Conservation (phyloP, 2,888 invertebrate genomes). For the Drosophila dives region DNA sequence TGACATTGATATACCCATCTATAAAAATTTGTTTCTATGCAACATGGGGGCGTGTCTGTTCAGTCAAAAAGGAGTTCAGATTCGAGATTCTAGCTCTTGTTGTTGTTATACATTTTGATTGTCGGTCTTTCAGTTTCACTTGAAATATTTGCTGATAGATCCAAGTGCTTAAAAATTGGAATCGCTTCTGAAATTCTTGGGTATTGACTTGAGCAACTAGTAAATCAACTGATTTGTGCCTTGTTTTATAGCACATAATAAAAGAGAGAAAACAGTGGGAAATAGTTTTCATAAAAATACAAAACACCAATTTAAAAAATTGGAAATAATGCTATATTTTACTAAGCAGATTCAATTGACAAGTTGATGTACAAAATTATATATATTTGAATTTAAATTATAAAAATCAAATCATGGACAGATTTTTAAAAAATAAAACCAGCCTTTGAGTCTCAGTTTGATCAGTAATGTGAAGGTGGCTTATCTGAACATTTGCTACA, state of each 20-base stretch:
- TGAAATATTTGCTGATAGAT: constrained; percentile 22
- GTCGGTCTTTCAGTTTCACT: constrained; percentile 25
- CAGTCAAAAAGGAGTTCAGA: constrained; percentile 13
- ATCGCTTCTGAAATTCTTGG: background rate
- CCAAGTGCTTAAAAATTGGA: constrained; percentile 8
- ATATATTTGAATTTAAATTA: background rate
- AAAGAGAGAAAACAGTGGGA: background rate
- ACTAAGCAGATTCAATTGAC: background rate
- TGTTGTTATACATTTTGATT: background rate
- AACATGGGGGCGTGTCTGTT: constrained; percentile 35
- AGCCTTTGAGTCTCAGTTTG: background rate
- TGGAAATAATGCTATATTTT: background rate
- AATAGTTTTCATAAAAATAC: background rate
- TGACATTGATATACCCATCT: constrained; percentile 63
- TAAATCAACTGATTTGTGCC: constrained; percentile 22
- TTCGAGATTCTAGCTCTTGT: background rate
- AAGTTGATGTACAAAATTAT: background rate
- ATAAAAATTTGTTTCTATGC: constrained; percentile 28
- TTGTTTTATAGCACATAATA: background rate
- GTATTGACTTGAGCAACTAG: constrained; percentile 2
- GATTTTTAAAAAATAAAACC: background rate
- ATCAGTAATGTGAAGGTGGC: background rate
- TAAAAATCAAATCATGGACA: background rate
- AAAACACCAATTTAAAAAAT: background rate
- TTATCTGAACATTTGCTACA: background rate